Base-by-base conservation (phyloP, 2,888 invertebrate species). In the Spodoptera picta region DNA sequence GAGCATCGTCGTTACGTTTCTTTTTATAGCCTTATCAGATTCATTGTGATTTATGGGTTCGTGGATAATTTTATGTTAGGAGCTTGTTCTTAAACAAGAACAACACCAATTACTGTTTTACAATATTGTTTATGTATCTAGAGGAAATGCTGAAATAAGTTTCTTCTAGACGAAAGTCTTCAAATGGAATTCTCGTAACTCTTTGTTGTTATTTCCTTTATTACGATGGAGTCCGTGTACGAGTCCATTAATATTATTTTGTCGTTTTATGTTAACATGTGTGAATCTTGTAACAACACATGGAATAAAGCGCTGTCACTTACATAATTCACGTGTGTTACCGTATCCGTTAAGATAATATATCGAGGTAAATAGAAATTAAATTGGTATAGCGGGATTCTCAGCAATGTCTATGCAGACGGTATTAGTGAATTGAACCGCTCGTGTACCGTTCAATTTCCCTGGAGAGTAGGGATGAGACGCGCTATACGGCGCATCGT, bases 371-470 rank as follows among this genome's bases (percentile, higher is more conserved):
- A 60, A 24, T 46, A 61, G 53, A 59, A 60, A 59, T 62, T 49
- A 55, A 60, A 50, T 61, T 62, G 43, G 53, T 27, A 63, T 61
- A 53, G 49, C 52, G 53, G 50, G 44, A 58, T 49, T 27, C 44
- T 23, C 14, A 49, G 51, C 55, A 50, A 54, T 53, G 45, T 62
- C 43, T 58, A 57, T 58, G 59, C 52, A 65, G 69, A 75, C 62
- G 73, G 73, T 83, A 82, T 85, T 86, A 83, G 80, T 75, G 83
- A 80, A 87, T 88, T 84, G 85, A 84, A 84, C 67, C 50, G 75
- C 71, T 82, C 69, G 64, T 76, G 77, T 80, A 79, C 60, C 66
- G 67, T 82, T 79, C 76, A 76, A 87, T 89, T 88, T 88, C 87
- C 88, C 87, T 54, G 9, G 84, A 77, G 87, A 73, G 77, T 54